Conservation (phyloP, 2,888 invertebrate species). For the Lysandra bellargus region DNA sequence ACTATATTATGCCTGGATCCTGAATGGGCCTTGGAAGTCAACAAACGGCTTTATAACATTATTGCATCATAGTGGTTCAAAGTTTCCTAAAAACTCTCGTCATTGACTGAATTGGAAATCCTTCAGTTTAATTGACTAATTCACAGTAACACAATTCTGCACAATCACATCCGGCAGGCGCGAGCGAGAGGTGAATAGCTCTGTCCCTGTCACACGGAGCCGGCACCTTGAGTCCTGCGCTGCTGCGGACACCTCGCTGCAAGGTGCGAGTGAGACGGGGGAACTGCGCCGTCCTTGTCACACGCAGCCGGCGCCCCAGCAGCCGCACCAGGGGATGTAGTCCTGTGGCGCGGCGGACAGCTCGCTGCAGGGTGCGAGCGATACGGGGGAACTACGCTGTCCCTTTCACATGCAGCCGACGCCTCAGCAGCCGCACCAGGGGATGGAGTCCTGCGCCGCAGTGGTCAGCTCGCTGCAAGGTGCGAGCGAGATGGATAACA, state of each 20-base stretch:
- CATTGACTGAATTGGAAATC: not conserved
- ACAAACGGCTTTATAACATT: not conserved
- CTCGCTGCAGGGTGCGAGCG: slow-evolving; percentile 56
- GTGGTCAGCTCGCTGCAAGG: slow-evolving; percentile 75
- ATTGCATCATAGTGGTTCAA: not conserved
- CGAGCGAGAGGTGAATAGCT: not conserved
- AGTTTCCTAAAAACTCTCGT: not conserved
- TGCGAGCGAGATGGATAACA: not conserved
- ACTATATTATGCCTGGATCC: not conserved
- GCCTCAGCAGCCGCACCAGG: slow-evolving; percentile 93
- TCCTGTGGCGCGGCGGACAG: slow-evolving; percentile 75
- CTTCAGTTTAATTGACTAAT: not conserved
- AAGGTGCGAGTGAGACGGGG: not conserved
- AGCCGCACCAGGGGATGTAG: no score
- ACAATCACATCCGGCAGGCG: not conserved
- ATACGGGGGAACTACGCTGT: not conserved
- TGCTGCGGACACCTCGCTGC: slow-evolving; percentile 80
- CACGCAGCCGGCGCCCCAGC: slow-evolving; percentile 79
- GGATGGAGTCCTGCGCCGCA: slow-evolving; percentile 82
- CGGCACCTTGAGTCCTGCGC: slow-evolving; percentile 85
- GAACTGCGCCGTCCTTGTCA: slow-evolving; percentile 51
- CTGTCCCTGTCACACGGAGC: slow-evolving; percentile 80
- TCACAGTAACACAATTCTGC: not conserved
- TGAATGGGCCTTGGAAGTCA: not conserved
- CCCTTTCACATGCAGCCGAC: slow-evolving; percentile 84